These are phyloP conservation scores for Trichonephila inaurata DNA, from an alignment of 1,140 invertebrate species.

Conservation along the genomic window DNA sequence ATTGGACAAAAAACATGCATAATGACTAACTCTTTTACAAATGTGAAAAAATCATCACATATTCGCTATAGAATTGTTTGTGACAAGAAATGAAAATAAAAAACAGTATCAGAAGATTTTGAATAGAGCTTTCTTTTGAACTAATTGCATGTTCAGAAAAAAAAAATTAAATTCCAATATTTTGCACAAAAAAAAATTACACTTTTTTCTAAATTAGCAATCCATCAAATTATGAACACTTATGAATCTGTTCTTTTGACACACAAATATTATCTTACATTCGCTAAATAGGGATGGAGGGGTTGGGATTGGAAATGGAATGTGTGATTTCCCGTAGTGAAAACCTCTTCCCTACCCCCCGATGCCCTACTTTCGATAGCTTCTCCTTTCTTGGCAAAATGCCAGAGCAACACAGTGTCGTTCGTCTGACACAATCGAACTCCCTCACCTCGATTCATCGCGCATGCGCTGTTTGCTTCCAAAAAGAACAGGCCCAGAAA, in stretches of 20 bases:
- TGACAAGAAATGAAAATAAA: no score
- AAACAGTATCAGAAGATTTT: no score
- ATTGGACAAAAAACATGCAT: no score
- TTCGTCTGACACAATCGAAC: constrained; percentile 70
- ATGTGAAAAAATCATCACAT: no score
- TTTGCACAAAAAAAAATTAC: no score
- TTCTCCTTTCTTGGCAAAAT: constrained; percentile 69
- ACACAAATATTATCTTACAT: constrained; percentile 18
- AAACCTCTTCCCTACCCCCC: not conserved
- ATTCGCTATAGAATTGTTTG: no score
- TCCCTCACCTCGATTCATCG: constrained; percentile 50
- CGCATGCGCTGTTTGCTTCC: constrained; percentile 56
- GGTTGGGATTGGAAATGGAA: not conserved
- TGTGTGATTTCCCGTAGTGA: constrained; percentile 18
- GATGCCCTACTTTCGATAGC: constrained; percentile 69
- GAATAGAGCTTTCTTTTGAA: no score
- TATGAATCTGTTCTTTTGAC: not conserved
- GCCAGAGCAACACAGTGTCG: constrained; percentile 69
- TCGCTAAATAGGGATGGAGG: not conserved
- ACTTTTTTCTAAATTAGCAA: no score
- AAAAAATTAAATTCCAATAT: no score
- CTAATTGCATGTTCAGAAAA: no score
- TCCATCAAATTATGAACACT: constrained; percentile 9
- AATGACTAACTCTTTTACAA: no score
- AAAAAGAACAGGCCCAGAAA: not conserved